A percentile compares a stretch with the other conserved stretches of the same genome.
These are phyloP conservation scores for Rhincodon typus DNA, from an alignment of 2,797 vertebrate genomes.

Conservation along the genomic window DNA sequence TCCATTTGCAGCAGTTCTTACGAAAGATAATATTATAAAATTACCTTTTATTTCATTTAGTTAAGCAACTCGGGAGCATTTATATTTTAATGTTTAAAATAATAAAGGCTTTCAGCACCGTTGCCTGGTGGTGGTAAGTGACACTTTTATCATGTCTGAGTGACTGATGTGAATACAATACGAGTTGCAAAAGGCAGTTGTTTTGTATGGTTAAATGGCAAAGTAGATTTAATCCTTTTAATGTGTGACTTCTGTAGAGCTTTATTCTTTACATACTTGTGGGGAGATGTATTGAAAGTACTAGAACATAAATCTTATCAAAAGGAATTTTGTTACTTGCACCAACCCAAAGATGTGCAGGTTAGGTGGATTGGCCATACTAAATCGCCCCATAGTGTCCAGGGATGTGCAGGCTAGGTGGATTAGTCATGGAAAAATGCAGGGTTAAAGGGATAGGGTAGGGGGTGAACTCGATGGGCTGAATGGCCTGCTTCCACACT, in stretches of 20 bases:
- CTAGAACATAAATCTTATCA: background rate
- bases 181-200: background rate
- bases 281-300: background rate
- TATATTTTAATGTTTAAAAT: constrained; percentile 34
- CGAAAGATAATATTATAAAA: constrained; percentile 38
- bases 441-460: too few relatives aligned
- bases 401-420: background rate
- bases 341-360: background rate
- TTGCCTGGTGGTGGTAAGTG: too few relatives aligned
- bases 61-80: constrained; percentile 36
- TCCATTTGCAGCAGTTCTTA: background rate
- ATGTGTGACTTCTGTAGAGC: background rate
- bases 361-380: too few relatives aligned
- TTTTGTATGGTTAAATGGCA: background rate
- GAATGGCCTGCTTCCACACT: too few relatives aligned
- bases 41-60: constrained; percentile 40
- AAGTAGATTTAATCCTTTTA: constrained; percentile 24
- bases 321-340: background rate
- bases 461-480: too few relatives aligned
- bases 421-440: too few relatives aligned
- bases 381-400: background rate
- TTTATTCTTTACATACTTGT: background rate
- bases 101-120: constrained; percentile 41
- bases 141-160: constrained; percentile 33
- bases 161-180: constrained; percentile 32